phyloP scores from a whole-genome alignment of 2,113 vertebrate genomes.

The Platysteira castanea region DNA sequence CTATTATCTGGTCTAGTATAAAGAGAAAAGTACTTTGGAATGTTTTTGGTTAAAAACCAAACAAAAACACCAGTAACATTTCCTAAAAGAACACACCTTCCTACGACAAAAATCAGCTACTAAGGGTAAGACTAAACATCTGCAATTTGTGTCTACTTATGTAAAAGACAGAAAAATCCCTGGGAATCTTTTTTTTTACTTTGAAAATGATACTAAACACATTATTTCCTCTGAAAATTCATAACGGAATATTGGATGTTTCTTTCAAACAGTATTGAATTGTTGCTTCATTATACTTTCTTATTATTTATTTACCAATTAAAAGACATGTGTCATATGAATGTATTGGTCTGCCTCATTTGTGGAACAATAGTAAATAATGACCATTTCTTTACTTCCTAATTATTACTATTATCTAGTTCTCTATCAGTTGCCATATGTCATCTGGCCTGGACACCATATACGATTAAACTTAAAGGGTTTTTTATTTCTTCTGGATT shows the following conservation, averaged over 20 bases:
- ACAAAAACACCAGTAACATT: accelerated
- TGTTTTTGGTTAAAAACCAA: not conserved
- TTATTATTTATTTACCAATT: not conserved
- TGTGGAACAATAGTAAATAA: not conserved
- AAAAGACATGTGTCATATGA: not conserved
- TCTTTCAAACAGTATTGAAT: not conserved
- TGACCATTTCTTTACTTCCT: not conserved
- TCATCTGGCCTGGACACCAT: not conserved
- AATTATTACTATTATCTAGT: not conserved
- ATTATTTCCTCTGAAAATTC: not conserved
- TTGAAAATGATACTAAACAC: not conserved
- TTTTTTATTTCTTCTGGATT: not conserved
- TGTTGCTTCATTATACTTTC: not conserved
- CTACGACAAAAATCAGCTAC: not conserved
- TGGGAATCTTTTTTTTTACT: not conserved
- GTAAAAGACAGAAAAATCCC: not conserved
- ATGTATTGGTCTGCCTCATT: not conserved
- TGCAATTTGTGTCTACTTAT: not conserved
- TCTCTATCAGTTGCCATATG: not conserved
- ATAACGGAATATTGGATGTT: not conserved
- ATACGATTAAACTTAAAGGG: not conserved
- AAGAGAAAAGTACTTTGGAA: not conserved
- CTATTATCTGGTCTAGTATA: not conserved
- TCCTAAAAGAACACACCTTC: not conserved
- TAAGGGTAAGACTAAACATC: not conserved